phyloP scores from a whole-genome alignment of 2,888 invertebrate species.

The Eristalinus aeneus region DNA sequence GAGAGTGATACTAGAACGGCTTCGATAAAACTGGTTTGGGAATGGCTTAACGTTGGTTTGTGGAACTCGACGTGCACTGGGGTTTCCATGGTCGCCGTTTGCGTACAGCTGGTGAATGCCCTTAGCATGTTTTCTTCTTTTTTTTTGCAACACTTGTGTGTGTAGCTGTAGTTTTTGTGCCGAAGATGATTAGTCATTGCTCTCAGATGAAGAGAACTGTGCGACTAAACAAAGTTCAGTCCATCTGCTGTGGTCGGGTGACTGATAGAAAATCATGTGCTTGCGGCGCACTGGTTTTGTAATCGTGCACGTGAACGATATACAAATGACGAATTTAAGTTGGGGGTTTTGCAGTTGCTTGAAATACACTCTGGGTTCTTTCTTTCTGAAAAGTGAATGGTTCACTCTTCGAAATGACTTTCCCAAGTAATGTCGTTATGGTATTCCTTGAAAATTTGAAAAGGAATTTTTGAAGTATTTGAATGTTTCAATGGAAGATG shows the following conservation, averaged over 20 bases:
- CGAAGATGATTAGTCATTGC: slow-evolving; percentile 1
- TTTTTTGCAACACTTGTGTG: neutral
- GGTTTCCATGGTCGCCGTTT: slow-evolving; percentile 4
- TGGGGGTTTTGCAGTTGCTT: neutral
- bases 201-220: neutral
- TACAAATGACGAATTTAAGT: neutral
- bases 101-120: neutral
- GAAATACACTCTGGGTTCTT: neutral
- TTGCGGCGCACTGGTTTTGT: neutral
- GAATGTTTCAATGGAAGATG: no score
- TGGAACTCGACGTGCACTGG: slow-evolving; percentile 1
- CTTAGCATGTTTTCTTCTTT: neutral
- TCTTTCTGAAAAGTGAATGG: no score
- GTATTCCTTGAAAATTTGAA: no score
- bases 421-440: no score
- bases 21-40: slow-evolving; percentile 14
- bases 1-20: neutral
- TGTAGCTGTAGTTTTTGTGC: neutral
- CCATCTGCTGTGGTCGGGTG: slow-evolving; percentile 3
- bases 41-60: slow-evolving; percentile 4
- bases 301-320: neutral
- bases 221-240: neutral
- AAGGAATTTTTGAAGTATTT: no score
- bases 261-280: slow-evolving; percentile 3
- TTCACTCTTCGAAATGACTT: no score